phyloP scores from a whole-genome alignment of 2,113 vertebrate species.

The Centrocercus urophasianus region DNA sequence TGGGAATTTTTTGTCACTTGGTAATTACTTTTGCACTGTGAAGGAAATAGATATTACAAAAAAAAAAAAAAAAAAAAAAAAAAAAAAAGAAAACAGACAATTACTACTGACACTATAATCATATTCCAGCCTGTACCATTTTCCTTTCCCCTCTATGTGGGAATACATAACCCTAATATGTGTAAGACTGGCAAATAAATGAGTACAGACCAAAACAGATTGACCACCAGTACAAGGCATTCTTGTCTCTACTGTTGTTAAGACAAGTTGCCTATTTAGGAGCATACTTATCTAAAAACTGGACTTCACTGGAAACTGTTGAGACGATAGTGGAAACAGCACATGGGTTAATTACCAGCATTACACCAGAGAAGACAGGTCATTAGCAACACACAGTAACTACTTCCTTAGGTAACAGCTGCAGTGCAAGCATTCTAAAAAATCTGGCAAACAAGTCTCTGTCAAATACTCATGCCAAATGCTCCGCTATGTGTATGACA shows the following conservation, averaged over 20 bases:
- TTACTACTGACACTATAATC: background rate
- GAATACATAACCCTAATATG: background rate
- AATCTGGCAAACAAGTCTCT: background rate
- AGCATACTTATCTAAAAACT: background rate
- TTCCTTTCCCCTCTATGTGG: rapidly evolving
- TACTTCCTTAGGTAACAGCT: background rate
- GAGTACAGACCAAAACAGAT: background rate
- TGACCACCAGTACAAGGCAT: background rate
- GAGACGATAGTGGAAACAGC: background rate
- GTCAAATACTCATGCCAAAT: background rate
- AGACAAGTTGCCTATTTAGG: background rate
- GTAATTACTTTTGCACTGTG: rapidly evolving
- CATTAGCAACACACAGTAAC: background rate
- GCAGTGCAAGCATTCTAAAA: background rate
- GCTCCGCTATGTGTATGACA: background rate
- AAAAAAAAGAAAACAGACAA: background rate
- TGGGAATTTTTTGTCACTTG: background rate
- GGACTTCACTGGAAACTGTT: background rate
- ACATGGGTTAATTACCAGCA: background rate
- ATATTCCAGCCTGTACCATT: background rate
- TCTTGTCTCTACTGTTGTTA: background rate
- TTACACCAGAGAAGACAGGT: background rate
- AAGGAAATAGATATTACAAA: background rate
- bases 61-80: too few species aligned
- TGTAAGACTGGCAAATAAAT: background rate